Base-by-base conservation (phyloP, 2,888 invertebrate genomes). In the Tenthredo amoena region DNA sequence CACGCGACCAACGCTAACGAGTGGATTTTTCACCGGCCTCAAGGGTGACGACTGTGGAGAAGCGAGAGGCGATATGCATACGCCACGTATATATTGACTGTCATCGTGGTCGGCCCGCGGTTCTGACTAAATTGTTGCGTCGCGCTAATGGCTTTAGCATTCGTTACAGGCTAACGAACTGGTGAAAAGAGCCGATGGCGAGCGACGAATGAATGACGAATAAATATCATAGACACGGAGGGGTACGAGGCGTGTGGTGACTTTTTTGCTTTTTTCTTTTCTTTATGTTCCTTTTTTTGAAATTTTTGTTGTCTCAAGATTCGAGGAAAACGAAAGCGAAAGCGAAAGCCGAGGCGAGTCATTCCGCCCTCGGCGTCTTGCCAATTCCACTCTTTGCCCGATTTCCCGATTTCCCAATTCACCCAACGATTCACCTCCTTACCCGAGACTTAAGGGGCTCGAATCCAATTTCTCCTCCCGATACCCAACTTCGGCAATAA, bases 401-500 rank as follows among this genome's bases (percentile, higher is more conserved):
- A 83, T 83, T 83, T 83, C 83, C 83, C 83, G 83, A 83, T 83
- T 83, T 83, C 83, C 83, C 83, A 71, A 83, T 83, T 83, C 83
- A 71, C 83, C 83, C 83, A 83, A 83, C 83, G 83, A 83, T 83
- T 83, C 83, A 83, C 83, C 83, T 83, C 68, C 83, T 83, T 83
- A 83, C 68, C 83, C 65, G 68, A 65, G 83, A 83, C 83, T 83
- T 83, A 68, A 83, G 72, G 76, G 87, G 86, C 88, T 88, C 86
- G 88, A 86, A 91, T 90, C 89, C 89, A 91, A 91, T 91, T 90
- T 89, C 88, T 89, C 87, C 88, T 88, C 88, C 87, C 89, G 90
- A 89, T 77, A 68, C 86, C 91, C 91, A 90, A 93, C 92, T 93
- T 93, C 88, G 91, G 92, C 92, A 92, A 92, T 92, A 92, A 92